Conservation (phyloP, 2,888 invertebrate genomes). For the Slavum lentiscoides region DNA sequence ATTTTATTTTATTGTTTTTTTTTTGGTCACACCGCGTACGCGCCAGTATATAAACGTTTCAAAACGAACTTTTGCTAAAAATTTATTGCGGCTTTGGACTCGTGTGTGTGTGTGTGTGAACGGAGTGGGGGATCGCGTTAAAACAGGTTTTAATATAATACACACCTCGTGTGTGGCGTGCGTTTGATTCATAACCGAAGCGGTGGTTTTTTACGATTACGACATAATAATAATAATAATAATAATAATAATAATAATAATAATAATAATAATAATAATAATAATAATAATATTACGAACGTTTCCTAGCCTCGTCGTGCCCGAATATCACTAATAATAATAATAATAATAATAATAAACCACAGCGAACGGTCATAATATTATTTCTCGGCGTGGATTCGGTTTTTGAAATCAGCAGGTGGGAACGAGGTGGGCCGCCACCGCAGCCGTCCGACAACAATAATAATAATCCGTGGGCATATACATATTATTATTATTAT, state of each 20-base stretch:
- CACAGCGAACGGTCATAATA: conserved; percentile 35
- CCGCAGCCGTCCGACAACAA: neutral
- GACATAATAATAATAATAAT: neutral
- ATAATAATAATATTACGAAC: neutral
- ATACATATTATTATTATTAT: neutral
- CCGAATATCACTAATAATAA: conserved; percentile 10
- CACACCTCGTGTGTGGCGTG: conserved; percentile 49
- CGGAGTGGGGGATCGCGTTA: neutral
- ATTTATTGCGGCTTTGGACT: neutral
- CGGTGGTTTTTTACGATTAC: conserved; percentile 41
- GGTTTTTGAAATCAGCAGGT: conserved; percentile 30
- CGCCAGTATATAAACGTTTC: neutral
- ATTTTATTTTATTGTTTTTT: no score
- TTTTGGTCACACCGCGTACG: conserved; percentile 5
- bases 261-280: neutral
- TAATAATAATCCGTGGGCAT: neutral
- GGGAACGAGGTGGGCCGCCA: conserved; percentile 41
- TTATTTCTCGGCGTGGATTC: conserved; percentile 9
- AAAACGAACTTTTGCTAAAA: conserved; percentile 32
- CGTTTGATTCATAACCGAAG: conserved; percentile 47
- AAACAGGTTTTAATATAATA: conserved; percentile 37
- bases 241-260: neutral
- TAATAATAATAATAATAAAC: conserved; percentile 8
- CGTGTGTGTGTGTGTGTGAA: no score
- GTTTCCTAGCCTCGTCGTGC: conserved; percentile 3